These are phyloP conservation scores for Saccopteryx leptura DNA, from an alignment of 2,113 vertebrate species.

Conservation along the genomic window DNA sequence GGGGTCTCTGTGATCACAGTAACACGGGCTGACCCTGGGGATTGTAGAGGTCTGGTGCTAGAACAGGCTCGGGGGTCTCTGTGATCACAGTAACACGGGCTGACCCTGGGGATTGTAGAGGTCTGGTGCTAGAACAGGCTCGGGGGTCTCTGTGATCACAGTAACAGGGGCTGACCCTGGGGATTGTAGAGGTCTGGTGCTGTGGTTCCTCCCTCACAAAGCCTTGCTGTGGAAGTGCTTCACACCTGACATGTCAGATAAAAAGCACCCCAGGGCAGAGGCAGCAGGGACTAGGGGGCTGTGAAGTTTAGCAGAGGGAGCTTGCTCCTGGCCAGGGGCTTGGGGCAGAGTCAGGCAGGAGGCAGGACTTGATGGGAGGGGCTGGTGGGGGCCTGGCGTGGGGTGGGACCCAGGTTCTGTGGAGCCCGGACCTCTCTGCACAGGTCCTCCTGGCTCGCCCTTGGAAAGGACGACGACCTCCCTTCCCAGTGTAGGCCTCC, in stretches of 20 bases:
- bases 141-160: too few relatives aligned
- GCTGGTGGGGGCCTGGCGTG: too few relatives aligned
- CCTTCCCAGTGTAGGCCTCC: neutral
- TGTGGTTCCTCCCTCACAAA: neutral
- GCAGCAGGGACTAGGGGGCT: neutral
- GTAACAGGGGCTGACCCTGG: too few relatives aligned
- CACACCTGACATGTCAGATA: neutral
- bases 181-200: neutral
- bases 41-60: too few relatives aligned
- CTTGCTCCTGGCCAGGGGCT: neutral
- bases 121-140: too few relatives aligned
- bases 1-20: too few relatives aligned
- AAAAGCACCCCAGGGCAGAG: neutral
- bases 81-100: too few relatives aligned
- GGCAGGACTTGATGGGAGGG: neutral
- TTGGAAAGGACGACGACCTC: neutral
- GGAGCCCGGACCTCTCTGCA: too few relatives aligned
- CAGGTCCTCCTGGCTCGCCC: neutral
- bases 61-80: too few relatives aligned
- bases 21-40: too few relatives aligned
- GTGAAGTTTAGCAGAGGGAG: neutral
- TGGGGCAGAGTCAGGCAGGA: neutral
- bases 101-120: too few relatives aligned
- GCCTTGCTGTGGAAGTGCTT: neutral
- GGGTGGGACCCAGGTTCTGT: accelerated